These are phyloP conservation scores for Aphidius ervi DNA, from an alignment of 1,140 invertebrate species.

Conservation along the genomic window DNA sequence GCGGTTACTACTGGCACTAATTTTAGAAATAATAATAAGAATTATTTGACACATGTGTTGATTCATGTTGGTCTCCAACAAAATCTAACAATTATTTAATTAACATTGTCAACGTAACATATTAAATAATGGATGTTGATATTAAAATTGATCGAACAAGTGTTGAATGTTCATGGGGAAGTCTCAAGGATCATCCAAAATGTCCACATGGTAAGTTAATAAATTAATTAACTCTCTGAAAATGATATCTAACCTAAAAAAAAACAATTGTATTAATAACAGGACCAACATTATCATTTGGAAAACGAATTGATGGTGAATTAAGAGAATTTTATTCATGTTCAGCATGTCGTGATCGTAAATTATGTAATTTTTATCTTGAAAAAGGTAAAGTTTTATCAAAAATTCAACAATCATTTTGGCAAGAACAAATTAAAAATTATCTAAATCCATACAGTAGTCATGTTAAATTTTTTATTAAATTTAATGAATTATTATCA, in stretches of 20 bases:
- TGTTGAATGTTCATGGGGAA: conserved; percentile 40
- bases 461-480: conserved; percentile 55
- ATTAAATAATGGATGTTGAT: too few species aligned
- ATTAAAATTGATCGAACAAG: not conserved
- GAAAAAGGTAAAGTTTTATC: conserved; percentile 54
- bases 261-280: conserved; percentile 20
- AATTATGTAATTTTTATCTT: conserved; percentile 67
- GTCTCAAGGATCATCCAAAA: conserved; percentile 47
- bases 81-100: too few species aligned
- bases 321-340: conserved; percentile 69
- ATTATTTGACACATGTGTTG: too few species aligned
- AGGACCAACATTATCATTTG: conserved; percentile 71
- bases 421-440: conserved; percentile 53
- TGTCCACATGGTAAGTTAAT: conserved; percentile 55
- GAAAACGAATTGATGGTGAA: conserved; percentile 43
- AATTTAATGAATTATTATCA: conserved; percentile 44
- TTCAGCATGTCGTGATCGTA: conserved; percentile 72
- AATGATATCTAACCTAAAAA: conserved; percentile 5
- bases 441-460: conserved; percentile 46
- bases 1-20: too few species aligned
- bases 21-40: too few species aligned
- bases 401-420: conserved; percentile 51
- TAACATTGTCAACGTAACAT: too few species aligned
- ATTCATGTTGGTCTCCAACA: too few species aligned
- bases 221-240: conserved; percentile 3